Base-by-base conservation (phyloP, 2,113 vertebrate species). In the Nibea albiflora region DNA sequence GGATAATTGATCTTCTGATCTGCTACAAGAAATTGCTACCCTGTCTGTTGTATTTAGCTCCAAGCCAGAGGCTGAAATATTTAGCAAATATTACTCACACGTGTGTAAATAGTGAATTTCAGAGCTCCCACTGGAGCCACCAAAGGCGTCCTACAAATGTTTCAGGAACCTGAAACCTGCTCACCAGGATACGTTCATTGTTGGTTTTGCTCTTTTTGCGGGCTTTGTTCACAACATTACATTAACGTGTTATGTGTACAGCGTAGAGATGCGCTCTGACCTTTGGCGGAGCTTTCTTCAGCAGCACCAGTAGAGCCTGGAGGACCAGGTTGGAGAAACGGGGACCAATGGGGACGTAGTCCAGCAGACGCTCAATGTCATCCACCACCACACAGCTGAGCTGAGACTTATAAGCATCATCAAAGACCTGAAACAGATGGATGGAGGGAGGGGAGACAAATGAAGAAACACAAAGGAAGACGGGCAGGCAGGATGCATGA, bases 351-450 rank as follows among this genome's bases (percentile, higher is more conserved):
- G 98, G 98, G 65, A 99, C 98, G 52, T 98, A 99, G 94, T 99
- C 98, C 52, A 99, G 88, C 53, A 99, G 96, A 2, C 98, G 96
- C 85, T 99, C 98, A 5, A 99, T 99, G 91, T 99, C 98, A 0
- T 99, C 98, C 89, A 99, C 97, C 8, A 99, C 96, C 35, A 99
- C 96, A 72, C 98, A 99, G 93, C 98, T 99, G 85, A 99, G 96
- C 86, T 99, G 98, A 22, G 98, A 99, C 92, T 99, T 99, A 85
- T 99, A 99, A 0, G 98, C 98, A 56, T 99, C 98, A 46, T 99
- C 98, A 65, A 99, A 99, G 90, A 99, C 96, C 98, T 99, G 60
- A 31, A 62, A 68, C 17, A 81, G 50, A 74, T 49, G 65, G 56
- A 54, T 12, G 3, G 11, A 24, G 24, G 2, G 39, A 26, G 46